These are phyloP conservation scores for Eclectus roratus DNA, from an alignment of 2,113 vertebrate species.

Conservation along the genomic window DNA sequence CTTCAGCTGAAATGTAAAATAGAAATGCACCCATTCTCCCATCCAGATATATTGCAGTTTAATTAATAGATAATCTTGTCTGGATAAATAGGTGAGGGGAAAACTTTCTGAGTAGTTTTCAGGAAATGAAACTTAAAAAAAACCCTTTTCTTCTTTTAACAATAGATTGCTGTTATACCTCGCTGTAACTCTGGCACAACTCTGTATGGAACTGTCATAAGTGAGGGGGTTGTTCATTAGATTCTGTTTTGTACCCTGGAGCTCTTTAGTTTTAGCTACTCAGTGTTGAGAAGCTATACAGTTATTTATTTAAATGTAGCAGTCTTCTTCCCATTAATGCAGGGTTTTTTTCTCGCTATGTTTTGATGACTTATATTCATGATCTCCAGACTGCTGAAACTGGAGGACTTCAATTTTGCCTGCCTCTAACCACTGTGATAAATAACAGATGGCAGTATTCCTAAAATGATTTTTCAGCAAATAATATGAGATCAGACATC, in stretches of 20 bases:
- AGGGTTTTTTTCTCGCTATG: neutral
- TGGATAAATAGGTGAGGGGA: neutral
- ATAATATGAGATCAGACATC: neutral
- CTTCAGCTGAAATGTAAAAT: neutral
- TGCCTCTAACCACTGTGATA: neutral
- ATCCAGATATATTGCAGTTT: neutral
- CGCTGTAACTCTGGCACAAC: neutral
- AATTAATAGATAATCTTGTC: neutral
- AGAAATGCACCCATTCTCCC: neutral
- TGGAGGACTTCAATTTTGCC: neutral
- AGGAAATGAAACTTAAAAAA: neutral
- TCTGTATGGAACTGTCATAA: neutral
- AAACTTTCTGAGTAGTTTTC: neutral
- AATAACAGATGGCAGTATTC: slow-evolving; percentile 27
- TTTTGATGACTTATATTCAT: neutral
- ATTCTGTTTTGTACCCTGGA: neutral
- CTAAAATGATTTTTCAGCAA: slow-evolving; percentile 14
- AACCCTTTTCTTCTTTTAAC: neutral
- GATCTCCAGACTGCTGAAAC: neutral
- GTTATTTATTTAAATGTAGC: neutral
- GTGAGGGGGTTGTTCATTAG: neutral
- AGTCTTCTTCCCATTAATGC: neutral
- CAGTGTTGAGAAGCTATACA: neutral
- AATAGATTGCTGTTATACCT: neutral
- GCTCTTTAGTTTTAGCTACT: neutral